Base-by-base conservation (phyloP, 1,140 invertebrate species). In the Melanaphis sacchari region DNA sequence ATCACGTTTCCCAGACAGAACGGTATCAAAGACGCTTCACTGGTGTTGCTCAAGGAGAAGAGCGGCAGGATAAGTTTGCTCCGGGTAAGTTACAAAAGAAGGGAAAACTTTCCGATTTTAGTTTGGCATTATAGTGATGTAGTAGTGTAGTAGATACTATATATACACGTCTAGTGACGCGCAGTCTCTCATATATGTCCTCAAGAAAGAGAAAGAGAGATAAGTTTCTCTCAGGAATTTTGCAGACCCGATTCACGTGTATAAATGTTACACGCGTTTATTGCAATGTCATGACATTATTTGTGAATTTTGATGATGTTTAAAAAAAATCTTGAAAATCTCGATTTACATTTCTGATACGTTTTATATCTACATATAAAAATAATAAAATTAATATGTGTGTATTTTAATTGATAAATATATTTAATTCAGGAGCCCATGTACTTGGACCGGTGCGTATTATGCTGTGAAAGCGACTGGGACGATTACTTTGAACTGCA, bases 401-500 rank as follows among this genome's bases (percentile, higher is more conserved):
- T 82, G 22, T 11, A 82, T 85, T 85, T 40, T 31, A 85, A 85
- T 41, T 9, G 24, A 43, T 41, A 38, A 40, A 18, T 24, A 40
- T 94, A 88, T 76, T 88, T 93, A 93, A 95, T 95, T 84, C 94
- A 97, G 96, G 98, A 99, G 95, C 98, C 98, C 49, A 96, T 99
- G 91, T 97, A 97, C 95, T 96, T 99, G 94, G 98, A 98, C 95
- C 97, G 97, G 94, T 99, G 98, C 95, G 97, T 99, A 93, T 97
- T 99, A 81, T 98, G 97, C 94, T 97, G 97, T 94, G 98, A 99
- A 94, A 97, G 97, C 89, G 98, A 98, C 94, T 97, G 97, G 94
- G 98, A 98, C 95, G 98, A 99, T 95, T 98, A 98, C 95, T 99
- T 99, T 95, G 98, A 99, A 96, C 96, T 99, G 94, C 98, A 99